Base-by-base conservation (phyloP, 1,140 invertebrate genomes). In the Calliphora vicina region DNA sequence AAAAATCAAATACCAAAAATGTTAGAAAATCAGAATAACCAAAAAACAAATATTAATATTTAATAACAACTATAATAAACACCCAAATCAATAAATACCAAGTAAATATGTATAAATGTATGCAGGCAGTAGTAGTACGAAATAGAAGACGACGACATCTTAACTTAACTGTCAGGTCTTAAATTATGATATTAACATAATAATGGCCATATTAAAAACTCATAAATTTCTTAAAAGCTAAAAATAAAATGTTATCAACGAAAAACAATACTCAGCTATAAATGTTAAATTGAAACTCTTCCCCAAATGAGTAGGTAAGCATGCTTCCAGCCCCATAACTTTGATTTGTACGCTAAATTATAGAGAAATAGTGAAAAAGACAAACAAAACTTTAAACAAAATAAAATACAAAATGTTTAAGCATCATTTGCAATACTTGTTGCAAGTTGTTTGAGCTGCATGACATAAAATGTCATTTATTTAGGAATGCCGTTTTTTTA, bases 111-210 rank as follows among this genome's bases (percentile, higher is more conserved):
- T 5, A n/a, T n/a, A 5, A 35, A 8, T 35, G 10, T 35, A 35
- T 6, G 10, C 35, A 35, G 5, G 35, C 10, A 35, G 35, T 35
- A 35, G 29, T 35, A 35, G 35, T 35, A n/a, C n/a, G 5, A 35
- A 10, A 5, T 35, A 35, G 0, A 50, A 50, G 45, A 50, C 12
- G 45, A 50, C 45, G 45, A 67, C n/a, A 67, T 67, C 61, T 67
- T 67, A 67, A 23, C 61, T 67, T 20, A 67, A 67, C 61, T 67
- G n/a, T 67, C 61, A 23, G 10, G 23, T 67, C 10, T 67, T 67
- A 23, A 67, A 67, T 67, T 67, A 67, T 67, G 61, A 23, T 67
- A 67, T 67, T 67, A 67, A 23, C 61, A 67, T 67, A 23, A 67
- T 67, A 67, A 67, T 67, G 23, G 61, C 61, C 61, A 23, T 67